Evolutionary conservation across 2,797 vertebrate genomes (phyloP).

Genomic region (Fringilla coelebs): DNA sequence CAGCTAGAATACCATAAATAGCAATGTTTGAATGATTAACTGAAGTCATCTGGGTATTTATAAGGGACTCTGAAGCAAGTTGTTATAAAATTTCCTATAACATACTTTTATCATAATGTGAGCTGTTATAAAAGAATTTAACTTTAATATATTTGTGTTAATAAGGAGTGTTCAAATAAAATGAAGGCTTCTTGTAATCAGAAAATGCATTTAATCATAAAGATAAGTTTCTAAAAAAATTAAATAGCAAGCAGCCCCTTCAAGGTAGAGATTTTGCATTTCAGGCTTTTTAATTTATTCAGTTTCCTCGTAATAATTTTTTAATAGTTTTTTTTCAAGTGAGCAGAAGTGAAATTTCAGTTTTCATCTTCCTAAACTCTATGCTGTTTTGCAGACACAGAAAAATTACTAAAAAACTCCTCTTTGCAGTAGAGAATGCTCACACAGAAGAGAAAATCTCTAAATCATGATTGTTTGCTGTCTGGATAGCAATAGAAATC

Average conservation of each 20-base stretch:
- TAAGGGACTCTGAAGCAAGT: neutral
- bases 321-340: neutral
- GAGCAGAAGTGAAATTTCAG: neutral
- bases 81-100: neutral
- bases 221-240: neutral
- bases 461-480: neutral
- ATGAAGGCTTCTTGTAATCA: neutral
- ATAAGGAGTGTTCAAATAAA: neutral
- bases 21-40: neutral
- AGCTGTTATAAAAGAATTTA: neutral
- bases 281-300: neutral
- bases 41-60: slow-evolving; percentile 5
- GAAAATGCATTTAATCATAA: neutral
- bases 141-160: neutral
- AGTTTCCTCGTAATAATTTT: neutral
- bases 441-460: neutral
- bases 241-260: neutral
- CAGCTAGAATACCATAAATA: neutral
- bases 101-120: neutral
- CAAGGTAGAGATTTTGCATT: neutral
- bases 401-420: neutral
- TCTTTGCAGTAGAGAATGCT: neutral
- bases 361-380: neutral
- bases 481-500: neutral
- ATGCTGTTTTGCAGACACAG: neutral